These are phyloP conservation scores for Trogon melanurus DNA, from an alignment of 2,113 vertebrate species.

Conservation along the genomic window DNA sequence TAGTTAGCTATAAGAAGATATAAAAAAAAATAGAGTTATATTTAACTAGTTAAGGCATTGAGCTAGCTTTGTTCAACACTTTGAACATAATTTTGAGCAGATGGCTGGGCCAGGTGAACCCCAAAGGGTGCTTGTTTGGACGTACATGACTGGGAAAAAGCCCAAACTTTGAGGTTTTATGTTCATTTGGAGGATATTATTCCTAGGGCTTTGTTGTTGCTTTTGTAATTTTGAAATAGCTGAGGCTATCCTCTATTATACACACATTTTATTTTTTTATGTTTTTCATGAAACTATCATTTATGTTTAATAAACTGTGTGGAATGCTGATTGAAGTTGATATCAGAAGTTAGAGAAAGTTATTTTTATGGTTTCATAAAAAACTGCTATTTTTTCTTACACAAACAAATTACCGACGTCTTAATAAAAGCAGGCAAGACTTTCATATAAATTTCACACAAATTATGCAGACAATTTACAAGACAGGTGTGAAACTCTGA, in stretches of 20 bases:
- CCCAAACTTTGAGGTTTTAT: not conserved
- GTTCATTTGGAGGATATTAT: not conserved
- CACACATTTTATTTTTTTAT: not conserved
- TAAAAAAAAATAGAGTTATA: not conserved
- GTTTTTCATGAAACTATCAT: not conserved
- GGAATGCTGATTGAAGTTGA: not conserved
- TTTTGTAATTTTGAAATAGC: not conserved
- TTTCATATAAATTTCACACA: not conserved
- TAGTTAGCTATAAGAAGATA: not conserved
- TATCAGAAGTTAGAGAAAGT: not conserved
- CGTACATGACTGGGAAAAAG: not conserved
- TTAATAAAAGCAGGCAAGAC: not conserved
- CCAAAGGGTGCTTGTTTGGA: not conserved
- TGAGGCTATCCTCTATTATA: not conserved
- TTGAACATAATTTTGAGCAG: not conserved
- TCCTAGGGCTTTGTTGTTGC: not conserved
- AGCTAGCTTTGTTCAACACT: not conserved
- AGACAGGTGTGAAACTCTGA: not conserved
- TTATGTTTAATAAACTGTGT: not conserved
- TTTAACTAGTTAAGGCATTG: not conserved
- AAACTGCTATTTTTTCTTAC: not conserved
- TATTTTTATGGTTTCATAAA: not conserved
- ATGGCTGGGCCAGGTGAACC: not conserved
- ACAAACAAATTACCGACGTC: not conserved
- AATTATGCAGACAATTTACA: not conserved